These are phyloP conservation scores for Cydia strobilella DNA, from an alignment of 1,140 invertebrate genomes.

Conservation along the genomic window DNA sequence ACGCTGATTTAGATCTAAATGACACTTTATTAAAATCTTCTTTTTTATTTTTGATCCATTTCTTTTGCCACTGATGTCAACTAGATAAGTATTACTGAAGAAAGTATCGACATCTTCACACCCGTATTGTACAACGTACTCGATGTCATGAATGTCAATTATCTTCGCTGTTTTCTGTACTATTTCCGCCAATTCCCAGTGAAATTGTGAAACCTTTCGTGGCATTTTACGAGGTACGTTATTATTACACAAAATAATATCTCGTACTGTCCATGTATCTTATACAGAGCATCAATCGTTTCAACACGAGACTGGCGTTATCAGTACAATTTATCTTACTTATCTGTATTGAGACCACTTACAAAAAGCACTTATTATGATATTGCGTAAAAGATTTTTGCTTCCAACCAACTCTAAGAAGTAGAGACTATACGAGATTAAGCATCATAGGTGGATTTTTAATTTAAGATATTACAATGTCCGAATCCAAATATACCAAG, in stretches of 20 bases:
- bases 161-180: conserved; percentile 53
- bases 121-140: conserved; percentile 49
- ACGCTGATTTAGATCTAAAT: conserved; percentile 48
- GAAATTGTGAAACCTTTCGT: conserved; percentile 55
- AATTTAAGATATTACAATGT: background rate
- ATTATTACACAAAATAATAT: conserved; percentile 27
- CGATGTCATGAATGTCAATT: conserved; percentile 47
- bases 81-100: conserved; percentile 50
- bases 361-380: background rate
- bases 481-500: too few relatives aligned
- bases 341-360: background rate
- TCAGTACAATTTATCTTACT: conserved; percentile 24
- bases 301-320: conserved; percentile 39
- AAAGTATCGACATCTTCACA: conserved; percentile 57
- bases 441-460: background rate
- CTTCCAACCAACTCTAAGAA: background rate
- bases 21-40: conserved; percentile 58
- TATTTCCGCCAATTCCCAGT: conserved; percentile 55
- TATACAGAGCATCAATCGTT: conserved; percentile 15
- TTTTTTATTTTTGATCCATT: conserved; percentile 51
- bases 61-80: conserved; percentile 49
- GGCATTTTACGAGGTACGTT: conserved; percentile 48
- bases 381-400: background rate
- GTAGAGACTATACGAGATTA: background rate
- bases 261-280: conserved; percentile 38